Conservation (phyloP, 2,888 invertebrate species). For the Uropetala carovei region DNA sequence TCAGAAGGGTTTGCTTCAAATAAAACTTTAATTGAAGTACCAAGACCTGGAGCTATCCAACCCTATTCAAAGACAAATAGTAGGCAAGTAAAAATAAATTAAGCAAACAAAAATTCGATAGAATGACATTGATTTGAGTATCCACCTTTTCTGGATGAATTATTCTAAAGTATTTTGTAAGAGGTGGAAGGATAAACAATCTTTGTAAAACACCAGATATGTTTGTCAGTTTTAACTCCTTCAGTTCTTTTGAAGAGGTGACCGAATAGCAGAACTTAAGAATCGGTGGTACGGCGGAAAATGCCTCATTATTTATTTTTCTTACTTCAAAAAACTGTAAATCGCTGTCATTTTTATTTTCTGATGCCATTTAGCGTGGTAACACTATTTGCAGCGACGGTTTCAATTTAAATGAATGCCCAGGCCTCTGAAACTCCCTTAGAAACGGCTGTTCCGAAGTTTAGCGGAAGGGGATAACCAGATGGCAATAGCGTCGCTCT, state of each 20-base stretch:
- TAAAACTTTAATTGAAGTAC: not conserved
- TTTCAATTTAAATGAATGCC: too few species aligned
- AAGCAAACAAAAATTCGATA: not conserved
- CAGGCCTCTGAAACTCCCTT: too few species aligned
- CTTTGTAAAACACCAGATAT: not conserved
- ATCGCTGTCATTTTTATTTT: too few species aligned
- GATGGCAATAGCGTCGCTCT: too few species aligned
- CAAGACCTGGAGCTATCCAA: slow-evolving; percentile 31
- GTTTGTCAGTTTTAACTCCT: not conserved
- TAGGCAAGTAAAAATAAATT: not conserved
- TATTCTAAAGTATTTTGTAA: slow-evolving; percentile 3
- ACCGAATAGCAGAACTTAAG: not conserved
- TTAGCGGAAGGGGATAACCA: too few species aligned
- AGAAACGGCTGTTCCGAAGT: too few species aligned
- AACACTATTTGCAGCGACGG: too few species aligned
- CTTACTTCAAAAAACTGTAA: too few species aligned
- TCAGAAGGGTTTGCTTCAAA: not conserved
- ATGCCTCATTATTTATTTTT: too few species aligned
- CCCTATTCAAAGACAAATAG: not conserved
- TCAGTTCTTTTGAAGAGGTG: not conserved
- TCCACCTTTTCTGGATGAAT: not conserved
- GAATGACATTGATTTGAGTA: not conserved
- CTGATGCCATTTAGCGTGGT: too few species aligned
- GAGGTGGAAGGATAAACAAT: not conserved
- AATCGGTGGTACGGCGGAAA: not conserved